Evolutionary conservation across 2,113 vertebrate genomes (phyloP), one percentile per base, ranked within the genome.

Genomic region (Rhynchomys soricoides): DNA sequence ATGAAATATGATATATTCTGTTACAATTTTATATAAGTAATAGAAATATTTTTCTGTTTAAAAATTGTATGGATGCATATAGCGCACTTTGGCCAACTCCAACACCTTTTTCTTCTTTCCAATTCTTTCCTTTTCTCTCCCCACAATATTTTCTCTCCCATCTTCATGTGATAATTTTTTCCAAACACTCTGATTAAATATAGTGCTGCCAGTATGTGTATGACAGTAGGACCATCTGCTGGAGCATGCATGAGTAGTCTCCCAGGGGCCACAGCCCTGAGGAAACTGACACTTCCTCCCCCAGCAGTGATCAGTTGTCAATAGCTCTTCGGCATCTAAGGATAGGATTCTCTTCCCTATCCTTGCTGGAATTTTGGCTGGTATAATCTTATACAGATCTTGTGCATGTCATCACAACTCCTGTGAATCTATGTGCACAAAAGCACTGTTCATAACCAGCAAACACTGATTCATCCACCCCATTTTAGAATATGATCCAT

Each of bases 21-120:
- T 55, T 73, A 10, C 62, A 94, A 87, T 1, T 78, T 96, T n/a
- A 93, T 29, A 40, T 82, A 83, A 92, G 55, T 37, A 83, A 89
- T 34, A 50, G 26, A 45, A 95, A 81, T 7, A 3, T 79, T 79
- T 85, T 73, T 73, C 7, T 73, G 7, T 73, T 43, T 24, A 9
- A 74, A 40, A 75, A 45, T 75, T 45, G 45, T 45, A 26, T 75
- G 24, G 10, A 43, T 12, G 22, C 40, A 43, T 5, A 45, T 74
- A 40, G n/a, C 22, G 1, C 11, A 75, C 12, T 48, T 48, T 75
- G 43, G 29, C 11, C 74, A 75, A 48, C 45, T 29, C 22, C 19
- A 75, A 45, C 5, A 75, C 11, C 43, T 7, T 48, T 48, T 29
- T 15, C 43, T 75, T 15, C 24, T 43, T 24, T 74, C 7, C 40